Percentiles rank a stretch among this genome's conserved stretches.
phyloP scores from a whole-genome alignment of 2,113 vertebrate species.

The Trachemys scripta region DNA sequence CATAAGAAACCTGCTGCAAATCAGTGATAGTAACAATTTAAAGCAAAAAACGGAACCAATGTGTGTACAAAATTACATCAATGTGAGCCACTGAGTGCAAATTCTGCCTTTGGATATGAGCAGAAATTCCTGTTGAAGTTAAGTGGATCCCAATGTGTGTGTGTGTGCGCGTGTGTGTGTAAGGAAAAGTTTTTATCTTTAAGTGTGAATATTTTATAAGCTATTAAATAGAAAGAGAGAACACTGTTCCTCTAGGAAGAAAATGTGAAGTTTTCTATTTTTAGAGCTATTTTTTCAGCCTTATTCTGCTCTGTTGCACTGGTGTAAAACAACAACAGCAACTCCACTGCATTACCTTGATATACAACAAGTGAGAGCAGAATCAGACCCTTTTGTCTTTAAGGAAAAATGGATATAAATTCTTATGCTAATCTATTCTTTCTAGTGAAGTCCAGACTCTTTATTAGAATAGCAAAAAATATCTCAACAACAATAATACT shows the following conservation, averaged over 20 bases:
- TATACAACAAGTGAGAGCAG: not conserved
- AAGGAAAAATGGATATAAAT: not conserved
- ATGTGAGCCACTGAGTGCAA: not conserved
- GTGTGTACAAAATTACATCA: not conserved
- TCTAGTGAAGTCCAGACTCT: not conserved
- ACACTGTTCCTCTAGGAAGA: not conserved
- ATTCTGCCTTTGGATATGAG: not conserved
- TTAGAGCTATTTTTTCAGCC: not conserved
- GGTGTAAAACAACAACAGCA: not conserved
- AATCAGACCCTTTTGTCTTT: not conserved
- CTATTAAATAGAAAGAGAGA: not conserved
- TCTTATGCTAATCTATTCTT: not conserved
- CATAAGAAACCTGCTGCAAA: rapidly evolving
- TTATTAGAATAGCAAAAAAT: not conserved
- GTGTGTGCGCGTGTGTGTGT: no score
- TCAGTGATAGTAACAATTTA: not conserved
- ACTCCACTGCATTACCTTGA: not conserved
- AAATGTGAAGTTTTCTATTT: not conserved
- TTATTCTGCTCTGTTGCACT: not conserved
- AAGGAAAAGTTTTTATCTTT: not conserved
- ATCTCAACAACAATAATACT: not conserved
- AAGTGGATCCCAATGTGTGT: not conserved
- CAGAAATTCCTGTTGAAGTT: not conserved
- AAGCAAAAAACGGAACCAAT: not conserved
- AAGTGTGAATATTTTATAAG: no score